A percentile compares a stretch with the other conserved stretches of the same genome.
Conservation (phyloP, 2,888 invertebrate genomes). For the Drosophila flavopinicola region DNA sequence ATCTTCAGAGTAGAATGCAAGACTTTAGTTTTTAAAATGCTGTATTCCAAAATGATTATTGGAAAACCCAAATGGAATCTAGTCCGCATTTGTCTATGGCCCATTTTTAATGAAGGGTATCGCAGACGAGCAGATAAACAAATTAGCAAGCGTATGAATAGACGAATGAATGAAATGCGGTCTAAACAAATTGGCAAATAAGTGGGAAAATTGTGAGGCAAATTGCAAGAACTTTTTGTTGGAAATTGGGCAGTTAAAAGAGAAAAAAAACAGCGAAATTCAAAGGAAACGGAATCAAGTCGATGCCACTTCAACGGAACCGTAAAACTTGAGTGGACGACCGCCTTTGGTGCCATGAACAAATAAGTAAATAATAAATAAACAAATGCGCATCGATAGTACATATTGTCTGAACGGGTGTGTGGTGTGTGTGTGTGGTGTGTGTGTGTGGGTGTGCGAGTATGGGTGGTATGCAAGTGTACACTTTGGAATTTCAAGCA, state of each 20-base stretch:
- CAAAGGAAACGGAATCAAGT: conserved; percentile 30
- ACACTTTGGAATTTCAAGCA: conserved; percentile 38
- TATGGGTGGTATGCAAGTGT: neutral
- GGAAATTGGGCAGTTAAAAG: conserved; percentile 23
- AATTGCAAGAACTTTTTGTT: conserved; percentile 19
- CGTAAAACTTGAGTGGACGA: conserved; percentile 16
- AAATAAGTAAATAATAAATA: conserved; percentile 33
- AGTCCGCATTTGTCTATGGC: neutral
- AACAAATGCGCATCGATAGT: conserved; percentile 39
- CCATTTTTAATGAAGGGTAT: neutral
- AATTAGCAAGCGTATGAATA: conserved; percentile 22
- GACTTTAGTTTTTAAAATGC: no score
- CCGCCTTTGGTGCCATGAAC: conserved; percentile 8
- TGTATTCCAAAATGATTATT: no score
- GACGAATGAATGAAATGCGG: conserved; percentile 38
- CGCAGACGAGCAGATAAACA: conserved; percentile 25
- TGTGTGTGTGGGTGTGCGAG: neutral
- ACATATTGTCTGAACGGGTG: neutral
- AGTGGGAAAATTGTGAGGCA: conserved; percentile 19
- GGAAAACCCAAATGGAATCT: no score
- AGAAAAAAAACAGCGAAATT: conserved; percentile 8
- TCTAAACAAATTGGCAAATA: conserved; percentile 36
- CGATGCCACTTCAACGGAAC: conserved; percentile 38
- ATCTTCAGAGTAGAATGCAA: no score
- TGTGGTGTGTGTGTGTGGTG: conserved; percentile 1